Evolutionary conservation across 2,888 invertebrate species (phyloP).

Genomic region (Xestia rhomboidea): DNA sequence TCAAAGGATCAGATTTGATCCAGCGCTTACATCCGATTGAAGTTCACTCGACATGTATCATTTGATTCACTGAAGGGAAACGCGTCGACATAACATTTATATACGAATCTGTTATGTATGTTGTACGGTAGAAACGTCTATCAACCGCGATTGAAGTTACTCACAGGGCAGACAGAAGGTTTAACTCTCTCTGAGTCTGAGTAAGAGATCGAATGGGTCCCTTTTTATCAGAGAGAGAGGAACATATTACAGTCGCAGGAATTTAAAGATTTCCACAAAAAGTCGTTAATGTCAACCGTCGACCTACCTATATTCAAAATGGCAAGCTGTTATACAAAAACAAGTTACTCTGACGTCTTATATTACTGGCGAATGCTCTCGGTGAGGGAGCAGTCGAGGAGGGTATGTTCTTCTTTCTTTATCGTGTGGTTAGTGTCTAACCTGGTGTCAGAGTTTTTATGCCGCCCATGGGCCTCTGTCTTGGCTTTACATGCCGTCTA

Average conservation of each 20-base stretch:
- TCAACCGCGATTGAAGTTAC: neutral
- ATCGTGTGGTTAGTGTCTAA: too few species aligned
- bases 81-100: constrained; percentile 49
- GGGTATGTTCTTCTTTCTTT: too few species aligned
- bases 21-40: constrained; percentile 23
- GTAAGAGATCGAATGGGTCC: neutral
- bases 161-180: neutral
- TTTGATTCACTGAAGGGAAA: constrained; percentile 39
- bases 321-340: neutral
- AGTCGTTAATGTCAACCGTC: too few species aligned
- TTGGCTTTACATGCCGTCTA: too few species aligned
- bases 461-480: too few species aligned
- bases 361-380: neutral
- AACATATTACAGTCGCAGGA: neutral
- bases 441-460: too few species aligned
- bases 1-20: constrained; percentile 39
- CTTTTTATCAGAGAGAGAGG: neutral
- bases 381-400: too few species aligned
- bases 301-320: too few species aligned
- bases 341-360: too few species aligned
- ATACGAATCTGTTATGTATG: neutral
- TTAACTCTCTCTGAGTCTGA: neutral
- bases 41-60: constrained; percentile 46
- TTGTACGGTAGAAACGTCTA: neutral
- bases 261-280: neutral